A percentile compares a stretch with the other conserved stretches of the same genome.
These are phyloP conservation scores for Diglossa cyanea DNA, from an alignment of 2,797 vertebrate genomes.

Conservation along the genomic window DNA sequence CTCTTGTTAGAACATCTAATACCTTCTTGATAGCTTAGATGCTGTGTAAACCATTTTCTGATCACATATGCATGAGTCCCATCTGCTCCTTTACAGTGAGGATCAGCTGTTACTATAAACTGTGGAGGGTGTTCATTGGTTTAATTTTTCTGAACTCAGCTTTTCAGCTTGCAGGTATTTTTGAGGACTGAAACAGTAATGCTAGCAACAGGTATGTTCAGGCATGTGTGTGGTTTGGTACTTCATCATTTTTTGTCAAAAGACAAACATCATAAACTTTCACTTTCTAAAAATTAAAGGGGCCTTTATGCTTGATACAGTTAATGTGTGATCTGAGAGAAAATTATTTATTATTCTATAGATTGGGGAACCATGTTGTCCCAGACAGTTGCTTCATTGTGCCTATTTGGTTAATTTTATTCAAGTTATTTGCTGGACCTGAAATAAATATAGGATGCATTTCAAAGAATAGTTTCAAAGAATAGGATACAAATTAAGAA, in stretches of 20 bases:
- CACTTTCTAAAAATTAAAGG: background rate
- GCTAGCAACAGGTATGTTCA: background rate
- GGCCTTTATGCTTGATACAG: background rate
- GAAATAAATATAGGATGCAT: background rate
- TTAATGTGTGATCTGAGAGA: background rate
- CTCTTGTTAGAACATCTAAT: background rate
- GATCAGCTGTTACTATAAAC: conserved; percentile 13
- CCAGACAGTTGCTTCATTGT: background rate
- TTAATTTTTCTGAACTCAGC: background rate
- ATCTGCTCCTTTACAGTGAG: conserved; percentile 6
- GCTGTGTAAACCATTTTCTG: background rate
- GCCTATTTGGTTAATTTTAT: background rate
- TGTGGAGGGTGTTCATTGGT: background rate
- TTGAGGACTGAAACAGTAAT: background rate
- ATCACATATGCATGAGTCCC: background rate
- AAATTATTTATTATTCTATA: background rate
- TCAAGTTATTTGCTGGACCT: background rate
- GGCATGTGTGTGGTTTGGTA: background rate
- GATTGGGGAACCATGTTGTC: background rate
- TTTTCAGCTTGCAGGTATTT: conserved; percentile 1
- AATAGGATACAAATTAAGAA: background rate
- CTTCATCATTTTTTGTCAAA: background rate
- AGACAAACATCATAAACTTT: background rate
- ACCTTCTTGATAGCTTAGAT: background rate
- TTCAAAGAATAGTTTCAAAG: background rate